A percentile compares a stretch with the other conserved stretches of the same genome.
These are phyloP conservation scores for Temnothorax nylanderi DNA, from an alignment of 1,140 invertebrate genomes.

Conservation along the genomic window DNA sequence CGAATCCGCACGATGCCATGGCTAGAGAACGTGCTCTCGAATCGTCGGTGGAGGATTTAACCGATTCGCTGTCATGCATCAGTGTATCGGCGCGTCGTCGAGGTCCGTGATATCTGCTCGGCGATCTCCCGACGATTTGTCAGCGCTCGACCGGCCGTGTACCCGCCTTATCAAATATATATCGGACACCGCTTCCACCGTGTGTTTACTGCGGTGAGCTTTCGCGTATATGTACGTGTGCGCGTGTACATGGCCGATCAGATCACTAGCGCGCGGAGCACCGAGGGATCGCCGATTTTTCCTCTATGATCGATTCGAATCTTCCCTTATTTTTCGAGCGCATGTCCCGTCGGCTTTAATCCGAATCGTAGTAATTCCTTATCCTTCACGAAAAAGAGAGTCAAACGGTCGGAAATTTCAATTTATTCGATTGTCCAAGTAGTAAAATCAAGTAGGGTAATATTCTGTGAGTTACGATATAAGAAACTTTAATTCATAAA, in stretches of 20 bases:
- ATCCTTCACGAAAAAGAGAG: background rate
- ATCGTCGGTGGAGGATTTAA: constrained; percentile 71
- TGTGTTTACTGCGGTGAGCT: constrained; percentile 79
- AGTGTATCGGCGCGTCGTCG: constrained; percentile 78
- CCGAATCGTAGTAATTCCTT: background rate
- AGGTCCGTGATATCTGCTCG: constrained; percentile 76
- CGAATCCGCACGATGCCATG: background rate
- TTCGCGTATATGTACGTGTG: constrained; percentile 67
- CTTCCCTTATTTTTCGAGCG: constrained; percentile 3
- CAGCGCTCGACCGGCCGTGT: constrained; percentile 81
- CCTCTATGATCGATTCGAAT: constrained; percentile 31
- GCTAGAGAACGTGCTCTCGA: constrained; percentile 39
- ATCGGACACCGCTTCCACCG: constrained; percentile 82
- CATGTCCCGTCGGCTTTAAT: background rate
- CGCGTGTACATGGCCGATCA: constrained; percentile 54
- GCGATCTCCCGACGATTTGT: constrained; percentile 82
- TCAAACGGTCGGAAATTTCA: background rate
- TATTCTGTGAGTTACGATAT: background rate
- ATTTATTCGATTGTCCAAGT: background rate
- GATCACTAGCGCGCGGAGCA: constrained; percentile 49
- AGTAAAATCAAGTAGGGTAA: background rate
- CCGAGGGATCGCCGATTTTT: constrained; percentile 19
- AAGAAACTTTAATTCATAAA: background rate
- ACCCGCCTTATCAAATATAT: constrained; percentile 84
- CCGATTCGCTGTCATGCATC: constrained; percentile 78